phyloP scores from a whole-genome alignment of 2,113 vertebrate genomes.

The Passer domesticus region DNA sequence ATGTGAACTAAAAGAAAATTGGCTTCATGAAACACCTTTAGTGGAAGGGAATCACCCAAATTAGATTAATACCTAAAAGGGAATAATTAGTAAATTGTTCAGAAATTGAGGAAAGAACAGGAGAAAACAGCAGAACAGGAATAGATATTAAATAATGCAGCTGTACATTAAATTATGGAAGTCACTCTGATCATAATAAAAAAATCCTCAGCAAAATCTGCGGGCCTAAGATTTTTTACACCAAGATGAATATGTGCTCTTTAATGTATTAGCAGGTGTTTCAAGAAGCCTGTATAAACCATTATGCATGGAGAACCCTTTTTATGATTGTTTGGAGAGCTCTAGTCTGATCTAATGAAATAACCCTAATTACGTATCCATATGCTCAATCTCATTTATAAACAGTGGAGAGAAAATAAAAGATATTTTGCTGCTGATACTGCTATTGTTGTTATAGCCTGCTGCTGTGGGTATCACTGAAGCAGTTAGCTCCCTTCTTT shows the following conservation, averaged over 20 bases:
- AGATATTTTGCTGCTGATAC: slow-evolving; percentile 62
- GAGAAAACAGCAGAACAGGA: not conserved
- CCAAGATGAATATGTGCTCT: slow-evolving; percentile 34
- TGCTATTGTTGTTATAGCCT: slow-evolving; percentile 62
- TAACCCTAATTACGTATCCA: slow-evolving; percentile 76
- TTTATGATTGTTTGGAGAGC: slow-evolving; percentile 52
- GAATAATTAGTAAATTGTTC: not conserved
- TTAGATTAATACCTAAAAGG: not conserved
- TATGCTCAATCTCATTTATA: slow-evolving; percentile 77
- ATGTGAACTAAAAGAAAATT: not conserved
- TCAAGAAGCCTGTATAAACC: slow-evolving; percentile 40
- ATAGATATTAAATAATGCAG: not conserved
- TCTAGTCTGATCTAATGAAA: slow-evolving; percentile 72
- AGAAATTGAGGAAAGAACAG: not conserved
- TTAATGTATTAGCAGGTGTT: slow-evolving; percentile 55
- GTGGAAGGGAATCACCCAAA: not conserved
- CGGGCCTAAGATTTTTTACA: not conserved
- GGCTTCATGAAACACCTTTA: not conserved
- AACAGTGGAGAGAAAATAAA: slow-evolving; percentile 36
- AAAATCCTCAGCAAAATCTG: not conserved
- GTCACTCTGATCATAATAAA: not conserved
- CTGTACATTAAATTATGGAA: not conserved
- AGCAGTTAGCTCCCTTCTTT: slow-evolving; percentile 56
- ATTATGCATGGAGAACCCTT: slow-evolving; percentile 47
- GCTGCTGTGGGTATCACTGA: slow-evolving; percentile 69